phyloP scores from a whole-genome alignment of 2,797 vertebrate genomes.

The Enteromius thamalakanensis region DNA sequence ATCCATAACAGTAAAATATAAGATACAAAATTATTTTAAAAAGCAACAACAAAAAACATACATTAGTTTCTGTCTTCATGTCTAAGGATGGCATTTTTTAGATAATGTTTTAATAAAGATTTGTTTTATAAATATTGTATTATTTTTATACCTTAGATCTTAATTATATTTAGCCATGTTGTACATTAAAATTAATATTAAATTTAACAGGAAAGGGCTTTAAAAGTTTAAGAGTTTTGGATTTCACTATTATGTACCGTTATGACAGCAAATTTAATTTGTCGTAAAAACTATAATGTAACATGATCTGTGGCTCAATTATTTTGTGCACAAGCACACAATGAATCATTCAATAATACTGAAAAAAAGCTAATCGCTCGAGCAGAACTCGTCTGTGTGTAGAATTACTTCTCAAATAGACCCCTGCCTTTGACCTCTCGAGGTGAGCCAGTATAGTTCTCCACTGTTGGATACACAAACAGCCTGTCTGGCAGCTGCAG shows the following conservation, averaged over 20 bases:
- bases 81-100: not conserved
- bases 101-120: not conserved
- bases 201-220: too few relatives aligned
- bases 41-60: not conserved
- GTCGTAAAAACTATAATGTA: not conserved
- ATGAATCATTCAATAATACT: not conserved
- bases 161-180: not conserved
- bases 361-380: not conserved
- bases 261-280: not conserved
- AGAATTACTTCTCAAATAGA: slow-evolving; percentile 52
- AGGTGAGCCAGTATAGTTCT: slow-evolving; percentile 43
- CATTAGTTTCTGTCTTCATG: not conserved
- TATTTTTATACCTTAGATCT: not conserved
- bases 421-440: slow-evolving; percentile 51
- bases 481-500: slow-evolving; percentile 39
- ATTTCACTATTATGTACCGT: not conserved
- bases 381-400: slow-evolving; percentile 34
- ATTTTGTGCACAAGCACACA: not conserved
- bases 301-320: not conserved
- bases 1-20: not conserved
- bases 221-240: too few relatives aligned
- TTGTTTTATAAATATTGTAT: not conserved
- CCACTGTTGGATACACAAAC: slow-evolving; percentile 55
- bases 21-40: not conserved
- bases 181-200: not conserved